These are phyloP conservation scores for Chiloscyllium punctatum DNA, from an alignment of 2,797 vertebrate genomes.

Conservation along the genomic window DNA sequence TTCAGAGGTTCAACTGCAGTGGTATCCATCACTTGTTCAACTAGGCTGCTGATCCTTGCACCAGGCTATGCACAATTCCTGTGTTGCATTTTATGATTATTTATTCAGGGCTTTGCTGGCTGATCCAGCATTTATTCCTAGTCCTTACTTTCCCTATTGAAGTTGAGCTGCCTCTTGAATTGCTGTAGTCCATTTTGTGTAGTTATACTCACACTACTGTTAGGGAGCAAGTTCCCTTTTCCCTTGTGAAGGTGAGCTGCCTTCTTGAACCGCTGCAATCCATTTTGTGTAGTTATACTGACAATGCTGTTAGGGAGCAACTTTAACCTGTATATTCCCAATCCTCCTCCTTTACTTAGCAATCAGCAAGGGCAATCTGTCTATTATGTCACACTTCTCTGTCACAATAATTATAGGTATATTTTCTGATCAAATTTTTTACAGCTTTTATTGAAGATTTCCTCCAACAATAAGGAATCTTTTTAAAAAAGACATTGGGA, in stretches of 20 bases:
- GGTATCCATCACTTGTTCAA: background rate
- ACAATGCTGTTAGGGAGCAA: too few species aligned
- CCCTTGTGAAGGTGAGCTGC: too few species aligned
- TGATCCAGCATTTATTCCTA: too few species aligned
- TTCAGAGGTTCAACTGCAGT: background rate
- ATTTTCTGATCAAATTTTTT: background rate
- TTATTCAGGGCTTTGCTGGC: too few species aligned
- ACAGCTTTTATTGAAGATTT: background rate
- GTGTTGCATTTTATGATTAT: too few species aligned
- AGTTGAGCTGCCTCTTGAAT: too few species aligned
- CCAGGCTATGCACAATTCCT: background rate
- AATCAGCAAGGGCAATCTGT: background rate
- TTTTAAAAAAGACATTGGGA: background rate
- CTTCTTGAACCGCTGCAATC: too few species aligned
- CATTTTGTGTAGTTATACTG: too few species aligned
- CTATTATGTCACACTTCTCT: background rate
- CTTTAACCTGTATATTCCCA: background rate
- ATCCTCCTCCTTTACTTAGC: background rate
- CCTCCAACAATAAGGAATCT: background rate
- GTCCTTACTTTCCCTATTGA: too few species aligned
- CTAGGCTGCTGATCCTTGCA: background rate
- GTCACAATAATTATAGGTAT: background rate
- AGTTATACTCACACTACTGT: too few species aligned
- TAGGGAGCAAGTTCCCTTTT: too few species aligned
- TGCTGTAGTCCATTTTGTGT: too few species aligned